These are phyloP conservation scores for Urocitellus parryii DNA, from an alignment of 2,113 vertebrate genomes.

Conservation along the genomic window DNA sequence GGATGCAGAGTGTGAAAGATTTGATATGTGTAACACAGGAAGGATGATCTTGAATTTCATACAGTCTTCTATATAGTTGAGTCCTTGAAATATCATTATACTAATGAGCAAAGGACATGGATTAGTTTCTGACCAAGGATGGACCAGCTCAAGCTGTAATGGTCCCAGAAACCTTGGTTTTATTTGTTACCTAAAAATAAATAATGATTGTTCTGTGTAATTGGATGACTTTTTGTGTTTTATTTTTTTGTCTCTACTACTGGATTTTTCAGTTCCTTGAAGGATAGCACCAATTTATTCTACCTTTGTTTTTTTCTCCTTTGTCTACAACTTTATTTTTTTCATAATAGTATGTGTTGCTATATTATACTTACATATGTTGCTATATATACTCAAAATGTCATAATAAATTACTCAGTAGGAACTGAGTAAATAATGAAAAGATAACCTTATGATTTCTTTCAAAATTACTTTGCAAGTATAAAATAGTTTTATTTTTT, in stretches of 20 bases:
- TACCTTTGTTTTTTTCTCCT: background rate
- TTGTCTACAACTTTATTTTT: conserved; percentile 20
- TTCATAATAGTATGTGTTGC: background rate
- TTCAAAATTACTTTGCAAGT: background rate
- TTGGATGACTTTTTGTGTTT: background rate
- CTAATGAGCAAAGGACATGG: background rate
- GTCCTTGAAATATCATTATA: background rate
- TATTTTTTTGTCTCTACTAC: background rate
- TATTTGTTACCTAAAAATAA: background rate
- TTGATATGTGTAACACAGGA: background rate
- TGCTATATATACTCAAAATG: background rate
- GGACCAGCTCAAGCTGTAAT: background rate
- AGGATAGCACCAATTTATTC: background rate
- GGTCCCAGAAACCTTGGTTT: background rate
- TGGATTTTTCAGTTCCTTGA: background rate
- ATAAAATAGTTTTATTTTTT: conserved; percentile 20
- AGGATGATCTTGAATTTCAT: background rate
- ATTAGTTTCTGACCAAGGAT: background rate
- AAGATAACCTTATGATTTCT: background rate
- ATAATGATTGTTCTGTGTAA: background rate
- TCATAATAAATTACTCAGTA: background rate
- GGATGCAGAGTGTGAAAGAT: background rate
- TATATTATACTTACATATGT: background rate
- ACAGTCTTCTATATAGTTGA: background rate
- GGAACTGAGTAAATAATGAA: background rate